Conservation (phyloP, 2,113 vertebrate genomes). For the Prochilodus magdalenae region DNA sequence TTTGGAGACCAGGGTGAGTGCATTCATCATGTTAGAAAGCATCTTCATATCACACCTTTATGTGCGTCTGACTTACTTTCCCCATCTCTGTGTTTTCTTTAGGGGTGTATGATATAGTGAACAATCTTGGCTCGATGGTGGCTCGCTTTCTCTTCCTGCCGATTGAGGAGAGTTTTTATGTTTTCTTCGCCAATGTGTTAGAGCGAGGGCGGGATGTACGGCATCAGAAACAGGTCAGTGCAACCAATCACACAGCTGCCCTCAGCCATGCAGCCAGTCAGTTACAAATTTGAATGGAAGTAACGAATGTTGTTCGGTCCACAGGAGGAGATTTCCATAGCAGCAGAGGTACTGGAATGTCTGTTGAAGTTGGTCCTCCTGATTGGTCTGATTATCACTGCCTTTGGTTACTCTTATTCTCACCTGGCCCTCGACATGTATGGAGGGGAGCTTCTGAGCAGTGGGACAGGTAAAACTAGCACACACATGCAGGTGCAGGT, state of each 20-base stretch:
- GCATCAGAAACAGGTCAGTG: constrained; percentile 87
- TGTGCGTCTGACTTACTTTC: not conserved
- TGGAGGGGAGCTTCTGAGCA: constrained; percentile 90
- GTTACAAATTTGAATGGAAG: not conserved
- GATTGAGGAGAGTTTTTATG: constrained; percentile 96
- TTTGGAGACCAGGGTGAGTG: constrained; percentile 95
- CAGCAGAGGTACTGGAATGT: constrained; percentile 86
- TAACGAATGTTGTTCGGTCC: constrained; percentile 41
- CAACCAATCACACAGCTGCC: not conserved
- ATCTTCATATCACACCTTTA: not conserved
- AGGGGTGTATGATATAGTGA: constrained; percentile 93
- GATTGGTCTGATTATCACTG: constrained; percentile 87
- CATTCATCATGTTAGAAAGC: not conserved
- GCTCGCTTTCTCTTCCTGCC: constrained; percentile 94
- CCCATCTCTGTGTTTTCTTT: not conserved
- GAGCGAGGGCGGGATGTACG: constrained; percentile 81
- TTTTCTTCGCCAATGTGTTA: constrained; percentile 94
- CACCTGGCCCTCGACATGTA: constrained; percentile 93
- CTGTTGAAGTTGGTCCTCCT: constrained; percentile 92
- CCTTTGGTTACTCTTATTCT: constrained; percentile 94
- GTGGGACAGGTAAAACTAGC: constrained; percentile 71
- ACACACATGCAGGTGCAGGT: not conserved
- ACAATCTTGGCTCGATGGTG: constrained; percentile 96
- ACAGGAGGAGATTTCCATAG: constrained; percentile 89
- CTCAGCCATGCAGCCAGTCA: not conserved